These are phyloP conservation scores for Boulengeromyrus knoepffleri DNA, from an alignment of 2,113 vertebrate species.

Conservation along the genomic window DNA sequence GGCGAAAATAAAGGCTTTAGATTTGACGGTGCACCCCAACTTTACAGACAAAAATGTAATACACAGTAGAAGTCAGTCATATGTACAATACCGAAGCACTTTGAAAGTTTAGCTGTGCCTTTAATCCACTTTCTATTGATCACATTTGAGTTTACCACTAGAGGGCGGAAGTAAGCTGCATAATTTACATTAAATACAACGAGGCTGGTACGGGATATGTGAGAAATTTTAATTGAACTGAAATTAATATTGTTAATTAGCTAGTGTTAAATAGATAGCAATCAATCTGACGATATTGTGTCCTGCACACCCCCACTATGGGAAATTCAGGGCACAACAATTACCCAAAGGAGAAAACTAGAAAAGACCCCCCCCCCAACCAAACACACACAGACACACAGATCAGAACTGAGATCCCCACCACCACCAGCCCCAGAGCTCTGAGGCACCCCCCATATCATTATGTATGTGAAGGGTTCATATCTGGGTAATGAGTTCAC, in stretches of 20 bases:
- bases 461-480: background rate
- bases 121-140: background rate
- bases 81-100: background rate
- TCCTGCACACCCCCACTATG: background rate
- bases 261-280: background rate
- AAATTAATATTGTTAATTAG: background rate
- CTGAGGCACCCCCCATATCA: background rate
- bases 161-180: background rate
- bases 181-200: background rate
- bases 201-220: background rate
- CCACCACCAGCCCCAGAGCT: background rate
- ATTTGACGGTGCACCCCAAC: background rate
- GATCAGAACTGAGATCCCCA: background rate
- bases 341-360: background rate
- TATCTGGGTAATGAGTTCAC: background rate
- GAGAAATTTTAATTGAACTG: background rate
- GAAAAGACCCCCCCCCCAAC: background rate
- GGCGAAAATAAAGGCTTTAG: background rate
- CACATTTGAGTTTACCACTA: background rate
- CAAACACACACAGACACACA: background rate
- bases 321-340: background rate
- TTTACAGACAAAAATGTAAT: background rate
- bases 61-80: background rate
- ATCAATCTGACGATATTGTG: background rate
- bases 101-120: background rate